Base-by-base conservation (phyloP, 2,888 invertebrate genomes). In the Psylliodes chrysocephalus region DNA sequence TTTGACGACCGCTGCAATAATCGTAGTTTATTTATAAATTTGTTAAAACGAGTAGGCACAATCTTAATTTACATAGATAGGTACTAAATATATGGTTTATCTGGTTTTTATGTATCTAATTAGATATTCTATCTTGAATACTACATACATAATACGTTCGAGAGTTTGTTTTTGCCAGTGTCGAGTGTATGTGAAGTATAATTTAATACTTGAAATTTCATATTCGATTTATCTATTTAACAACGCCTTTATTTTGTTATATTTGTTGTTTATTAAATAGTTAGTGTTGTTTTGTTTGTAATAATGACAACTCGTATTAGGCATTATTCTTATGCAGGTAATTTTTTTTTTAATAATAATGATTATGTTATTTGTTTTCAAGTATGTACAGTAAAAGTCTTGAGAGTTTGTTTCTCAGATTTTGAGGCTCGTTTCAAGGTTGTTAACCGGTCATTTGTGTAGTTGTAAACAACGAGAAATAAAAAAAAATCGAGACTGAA, bases 241-340 rank as follows among this genome's bases (percentile, higher is more conserved):
- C n/a, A n/a, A n/a, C n/a, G n/a, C n/a, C n/a, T n/a, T n/a, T n/a
- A n/a, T n/a, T n/a, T n/a, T n/a, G n/a, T n/a, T n/a, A n/a, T n/a
- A 22, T 6, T 22, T 22, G 22, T 22, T 22, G 6, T 22, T n/a
- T 22, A 6, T 22, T 22, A 2, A 22, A 22, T 6, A 22, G 6
- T 6, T 22, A 22, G 2, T 22, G 6, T 22, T 22, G 6, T 22
- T 22, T n/a, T n/a, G n/a, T n/a, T n/a, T n/a, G n/a, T n/a, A n/a
- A 8, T 12, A 5, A 46, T 46, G 46, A 14, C 46, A 3, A 22
- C 46, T 25, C 46, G 46, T 12, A 46, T 46, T 10, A 1, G 46
- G 46, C 22, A 25, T 46, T 46, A 46, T 22, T 46, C 46, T 10
- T 46, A n/a, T 22, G n/a, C 46, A 46, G 46, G 46, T 46, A 46